Base-by-base conservation (phyloP, 2,797 vertebrate genomes). In the Melanotaenia pygmaea region DNA sequence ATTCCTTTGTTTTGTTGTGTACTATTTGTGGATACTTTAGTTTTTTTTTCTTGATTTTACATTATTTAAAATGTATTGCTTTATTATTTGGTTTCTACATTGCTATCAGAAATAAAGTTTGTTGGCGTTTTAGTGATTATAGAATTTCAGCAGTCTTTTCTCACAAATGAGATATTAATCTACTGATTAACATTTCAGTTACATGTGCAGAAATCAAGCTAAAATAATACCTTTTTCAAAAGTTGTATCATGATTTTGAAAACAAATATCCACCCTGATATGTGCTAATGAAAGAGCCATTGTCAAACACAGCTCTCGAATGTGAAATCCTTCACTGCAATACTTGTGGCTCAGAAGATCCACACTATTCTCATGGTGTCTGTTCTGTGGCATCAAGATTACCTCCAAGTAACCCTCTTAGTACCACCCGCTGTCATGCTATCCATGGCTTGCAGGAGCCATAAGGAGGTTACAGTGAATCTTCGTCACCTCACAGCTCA, bases 321-420 rank as follows among this genome's bases (percentile, higher is more conserved):
- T 73, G 57, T 74, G 60, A 71, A 81, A 67, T 81, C 58, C 64
- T 69, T 7, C 28, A 56, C 22, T 72, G 63, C 4, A 7, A 35
- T 24, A 24, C 45, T 50, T 57, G n/a, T 43, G 40, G 28, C 66
- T 67, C 47, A 43, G 18, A 54, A 67, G 69, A 84, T 53, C 58
- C 37, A 67, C 64, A 70, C 60, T 74, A 67, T 78, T 83, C 64
- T 79, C 76, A 81, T 77, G 76, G 74, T 32, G 74, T 81, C 60
- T 87, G 59, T 68, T 70, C 80, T 77, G 62, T 72, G 62, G 64
- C 79, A 64, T 88, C 77, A 76, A 90, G 90, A 92, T 93, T 91
- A 91, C 80, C 84, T 89, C 68, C 61, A 68, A 87, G 80, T 92
- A 92, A 92, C 88, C 91, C 85, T 92, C 86, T 93, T 94, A 92